A percentile compares a stretch with the other conserved stretches of the same genome.
Evolutionary conservation across 2,888 invertebrate genomes (phyloP).

Genomic region (Pyrrhosoma nymphula): DNA sequence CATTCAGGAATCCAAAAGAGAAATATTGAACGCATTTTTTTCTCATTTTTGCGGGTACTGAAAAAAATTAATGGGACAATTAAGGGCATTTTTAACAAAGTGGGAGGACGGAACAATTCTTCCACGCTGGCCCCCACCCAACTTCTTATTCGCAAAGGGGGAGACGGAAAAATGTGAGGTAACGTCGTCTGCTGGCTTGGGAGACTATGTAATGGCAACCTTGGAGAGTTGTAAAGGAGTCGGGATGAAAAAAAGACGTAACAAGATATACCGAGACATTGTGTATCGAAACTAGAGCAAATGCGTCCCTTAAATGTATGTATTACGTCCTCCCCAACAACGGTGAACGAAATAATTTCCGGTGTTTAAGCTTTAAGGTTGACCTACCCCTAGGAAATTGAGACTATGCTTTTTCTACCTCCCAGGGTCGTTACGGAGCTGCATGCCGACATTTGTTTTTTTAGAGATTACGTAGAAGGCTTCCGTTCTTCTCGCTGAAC

Average conservation of each 20-base stretch:
- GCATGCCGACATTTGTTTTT: neutral
- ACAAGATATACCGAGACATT: neutral
- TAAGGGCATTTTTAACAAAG: neutral
- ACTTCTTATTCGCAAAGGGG: neutral
- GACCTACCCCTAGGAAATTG: constrained; percentile 6
- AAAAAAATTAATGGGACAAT: neutral
- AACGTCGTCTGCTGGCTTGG: neutral
- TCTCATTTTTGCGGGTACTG: neutral
- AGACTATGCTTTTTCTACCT: neutral
- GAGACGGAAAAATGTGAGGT: neutral
- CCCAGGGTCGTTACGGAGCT: neutral
- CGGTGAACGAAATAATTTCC: constrained; percentile 41
- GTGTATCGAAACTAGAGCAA: constrained; percentile 25
- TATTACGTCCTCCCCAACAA: neutral
- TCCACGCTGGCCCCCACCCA: too few relatives aligned
- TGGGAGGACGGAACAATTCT: neutral
- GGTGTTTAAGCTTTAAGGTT: constrained; percentile 37
- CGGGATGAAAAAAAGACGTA: neutral
- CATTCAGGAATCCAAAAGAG: neutral
- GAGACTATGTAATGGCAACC: neutral
- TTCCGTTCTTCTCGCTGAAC: neutral
- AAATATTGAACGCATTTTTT: neutral
- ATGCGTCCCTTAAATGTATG: neutral
- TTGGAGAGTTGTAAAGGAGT: neutral
- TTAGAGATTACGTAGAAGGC: neutral